Conservation (phyloP, 2,888 invertebrate species). For the Adelognathus sp. region DNA sequence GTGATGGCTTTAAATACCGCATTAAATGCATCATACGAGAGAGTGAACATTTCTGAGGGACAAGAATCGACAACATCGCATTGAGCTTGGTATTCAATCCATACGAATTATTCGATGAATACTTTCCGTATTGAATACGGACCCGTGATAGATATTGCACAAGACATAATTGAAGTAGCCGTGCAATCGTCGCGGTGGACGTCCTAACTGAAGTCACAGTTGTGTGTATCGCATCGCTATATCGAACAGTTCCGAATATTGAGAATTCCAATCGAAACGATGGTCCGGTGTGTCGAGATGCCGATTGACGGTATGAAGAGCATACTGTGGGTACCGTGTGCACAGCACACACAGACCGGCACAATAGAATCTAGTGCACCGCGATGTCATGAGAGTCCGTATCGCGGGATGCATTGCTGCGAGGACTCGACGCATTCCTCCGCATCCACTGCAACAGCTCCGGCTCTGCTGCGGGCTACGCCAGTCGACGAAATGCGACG, state of each 20-base stretch:
- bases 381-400: conserved; percentile 7
- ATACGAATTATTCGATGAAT: neutral
- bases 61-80: too few relatives aligned
- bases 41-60: too few relatives aligned
- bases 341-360: neutral
- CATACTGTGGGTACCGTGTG: conserved; percentile 6
- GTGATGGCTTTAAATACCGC: too few relatives aligned
- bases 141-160: too few relatives aligned
- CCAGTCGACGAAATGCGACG: neutral
- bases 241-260: conserved; percentile 47
- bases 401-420: conserved; percentile 43
- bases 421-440: conserved; percentile 54
- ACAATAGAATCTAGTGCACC: neutral
- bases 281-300: conserved; percentile 41
- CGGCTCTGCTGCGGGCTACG: neutral
- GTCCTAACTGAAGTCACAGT: neutral
- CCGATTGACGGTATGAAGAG: conserved; percentile 43
- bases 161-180: neutral
- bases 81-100: too few relatives aligned
- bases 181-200: conserved; percentile 7
- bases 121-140: neutral
- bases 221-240: conserved; percentile 13
- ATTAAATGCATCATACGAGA: too few relatives aligned
- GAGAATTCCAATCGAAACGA: conserved; percentile 52
- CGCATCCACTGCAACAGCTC: conserved; percentile 23